A percentile compares a stretch with the other conserved stretches of the same genome.
Evolutionary conservation across 2,888 invertebrate genomes (phyloP).

Genomic region (Drosophila dives): DNA sequence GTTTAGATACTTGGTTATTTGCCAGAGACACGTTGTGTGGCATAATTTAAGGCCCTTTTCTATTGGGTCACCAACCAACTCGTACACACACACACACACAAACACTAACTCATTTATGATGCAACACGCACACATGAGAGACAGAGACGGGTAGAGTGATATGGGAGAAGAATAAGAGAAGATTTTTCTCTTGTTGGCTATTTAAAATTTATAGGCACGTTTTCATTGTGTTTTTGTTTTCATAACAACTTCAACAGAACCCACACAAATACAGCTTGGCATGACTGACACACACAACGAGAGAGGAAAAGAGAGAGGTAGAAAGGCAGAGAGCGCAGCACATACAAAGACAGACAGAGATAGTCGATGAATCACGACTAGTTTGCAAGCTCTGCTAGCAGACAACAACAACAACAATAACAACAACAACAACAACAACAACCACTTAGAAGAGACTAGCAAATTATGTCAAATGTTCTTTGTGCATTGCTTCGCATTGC

Average conservation of each 20-base stretch:
- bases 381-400: constrained; percentile 35
- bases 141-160: background rate
- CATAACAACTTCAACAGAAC: constrained; percentile 48
- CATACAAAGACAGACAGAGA: background rate
- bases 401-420: constrained; percentile 36
- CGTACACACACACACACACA: constrained; percentile 7
- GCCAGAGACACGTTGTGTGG: constrained; percentile 26
- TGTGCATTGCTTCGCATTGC: constrained; percentile 27
- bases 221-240: constrained; percentile 64
- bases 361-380: constrained; percentile 39
- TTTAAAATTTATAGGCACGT: constrained; percentile 75
- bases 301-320: background rate
- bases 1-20: constrained; percentile 30
- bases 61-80: constrained; percentile 20
- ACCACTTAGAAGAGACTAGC: constrained; percentile 29
- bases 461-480: constrained; percentile 70
- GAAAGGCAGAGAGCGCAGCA: background rate
- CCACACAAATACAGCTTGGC: background rate
- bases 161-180: background rate
- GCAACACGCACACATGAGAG: constrained; percentile 31
- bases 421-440: constrained; percentile 22
- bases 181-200: constrained; percentile 44
- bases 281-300: background rate
- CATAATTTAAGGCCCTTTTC: constrained; percentile 55
- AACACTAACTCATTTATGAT: constrained; percentile 38